Conservation (phyloP, 2,888 invertebrate genomes). For the Erynnis tages region DNA sequence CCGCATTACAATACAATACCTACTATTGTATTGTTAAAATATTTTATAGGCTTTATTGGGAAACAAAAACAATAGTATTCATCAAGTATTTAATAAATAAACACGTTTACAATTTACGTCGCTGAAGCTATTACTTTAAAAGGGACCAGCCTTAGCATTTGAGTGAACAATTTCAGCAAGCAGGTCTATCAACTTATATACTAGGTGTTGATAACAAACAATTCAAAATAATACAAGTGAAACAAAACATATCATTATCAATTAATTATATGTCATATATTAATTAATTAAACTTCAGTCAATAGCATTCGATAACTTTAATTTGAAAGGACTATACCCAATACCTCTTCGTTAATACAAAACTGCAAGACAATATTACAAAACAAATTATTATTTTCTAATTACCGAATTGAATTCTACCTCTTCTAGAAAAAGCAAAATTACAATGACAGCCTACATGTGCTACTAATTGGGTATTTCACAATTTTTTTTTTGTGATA, state of each 20-base stretch:
- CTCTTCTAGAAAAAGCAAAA: too few relatives aligned
- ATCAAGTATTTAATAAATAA: constrained; percentile 71
- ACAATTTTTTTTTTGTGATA: too few relatives aligned
- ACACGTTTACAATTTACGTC: constrained; percentile 64
- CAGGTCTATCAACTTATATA: constrained; percentile 34
- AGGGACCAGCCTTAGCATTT: constrained; percentile 58
- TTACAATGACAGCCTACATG: too few relatives aligned
- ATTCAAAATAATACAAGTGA: constrained; percentile 9
- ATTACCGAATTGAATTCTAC: too few relatives aligned
- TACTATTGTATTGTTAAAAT: constrained; percentile 24
- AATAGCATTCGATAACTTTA: too few relatives aligned
- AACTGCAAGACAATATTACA: too few relatives aligned
- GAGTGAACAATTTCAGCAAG: constrained; percentile 36
- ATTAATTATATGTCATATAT: neutral
- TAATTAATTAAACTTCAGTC: constrained; percentile 2
- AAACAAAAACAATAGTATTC: constrained; percentile 35
- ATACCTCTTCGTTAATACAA: too few relatives aligned
- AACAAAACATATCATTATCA: constrained; percentile 7
- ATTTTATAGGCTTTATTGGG: constrained; percentile 13
- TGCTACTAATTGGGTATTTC: too few relatives aligned
- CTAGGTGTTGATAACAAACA: constrained; percentile 18
- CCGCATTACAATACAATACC: constrained; percentile 14
- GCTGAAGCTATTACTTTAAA: constrained; percentile 62
- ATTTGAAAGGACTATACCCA: too few relatives aligned
- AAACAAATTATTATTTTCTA: too few relatives aligned